phyloP scores from a whole-genome alignment of 2,113 vertebrate genomes.

The Serranochromis macrocephalus region DNA sequence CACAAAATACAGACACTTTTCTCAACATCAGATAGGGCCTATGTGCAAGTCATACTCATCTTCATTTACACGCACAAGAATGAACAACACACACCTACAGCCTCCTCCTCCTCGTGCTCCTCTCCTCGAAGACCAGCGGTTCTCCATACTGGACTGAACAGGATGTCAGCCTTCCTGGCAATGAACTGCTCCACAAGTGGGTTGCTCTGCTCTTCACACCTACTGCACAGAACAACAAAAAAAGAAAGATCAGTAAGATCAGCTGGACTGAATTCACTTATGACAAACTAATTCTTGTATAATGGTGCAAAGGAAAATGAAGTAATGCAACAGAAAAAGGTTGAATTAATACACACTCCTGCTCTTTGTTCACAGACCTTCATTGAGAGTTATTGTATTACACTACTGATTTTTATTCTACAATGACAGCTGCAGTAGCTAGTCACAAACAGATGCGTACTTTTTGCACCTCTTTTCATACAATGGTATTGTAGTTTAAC shows the following conservation, averaged over 20 bases:
- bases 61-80: constrained; percentile 17
- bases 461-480: not conserved
- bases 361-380: not conserved
- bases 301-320: not conserved
- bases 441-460: fast-evolving
- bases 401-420: not conserved
- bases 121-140: constrained; percentile 53
- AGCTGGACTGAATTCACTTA: not conserved
- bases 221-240: constrained; percentile 46
- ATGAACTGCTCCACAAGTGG: constrained; percentile 89
- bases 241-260: not conserved
- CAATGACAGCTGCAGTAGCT: not conserved
- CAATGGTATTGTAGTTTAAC: not conserved
- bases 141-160: constrained; percentile 87
- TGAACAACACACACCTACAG: constrained; percentile 69
- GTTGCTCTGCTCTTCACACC: constrained; percentile 64
- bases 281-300: not conserved
- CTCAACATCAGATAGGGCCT: not conserved
- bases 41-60: not conserved
- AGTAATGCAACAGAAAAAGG: not conserved
- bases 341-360: not conserved
- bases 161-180: constrained; percentile 89
- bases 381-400: not conserved
- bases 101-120: constrained; percentile 74
- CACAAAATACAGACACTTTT: not conserved